These are phyloP conservation scores for Coptodon rendalli DNA, from an alignment of 2,113 vertebrate species.

Conservation along the genomic window DNA sequence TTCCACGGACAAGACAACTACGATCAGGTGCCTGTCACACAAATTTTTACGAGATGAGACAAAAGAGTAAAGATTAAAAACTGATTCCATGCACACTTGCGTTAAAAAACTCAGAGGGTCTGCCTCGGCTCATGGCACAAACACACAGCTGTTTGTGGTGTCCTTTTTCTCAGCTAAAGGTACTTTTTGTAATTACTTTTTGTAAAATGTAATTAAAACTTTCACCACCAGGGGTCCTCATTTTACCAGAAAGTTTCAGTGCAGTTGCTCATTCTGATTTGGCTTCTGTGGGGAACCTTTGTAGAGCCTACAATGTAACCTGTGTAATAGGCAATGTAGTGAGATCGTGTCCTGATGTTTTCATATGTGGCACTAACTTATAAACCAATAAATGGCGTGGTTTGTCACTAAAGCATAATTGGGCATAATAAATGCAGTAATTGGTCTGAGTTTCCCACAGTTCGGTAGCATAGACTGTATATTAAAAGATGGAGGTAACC, in stretches of 20 bases:
- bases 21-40: constrained; percentile 82
- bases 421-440: neutral
- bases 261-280: neutral
- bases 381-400: accelerated
- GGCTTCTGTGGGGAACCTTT: neutral
- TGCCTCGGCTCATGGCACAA: neutral
- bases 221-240: neutral
- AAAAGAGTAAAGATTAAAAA: neutral
- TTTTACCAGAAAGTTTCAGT: neutral
- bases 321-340: neutral
- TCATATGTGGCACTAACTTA: neutral
- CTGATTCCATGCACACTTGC: neutral
- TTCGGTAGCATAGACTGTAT: neutral
- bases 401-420: neutral
- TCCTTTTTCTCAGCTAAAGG: neutral
- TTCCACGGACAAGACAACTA: constrained; percentile 99
- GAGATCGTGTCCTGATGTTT: accelerated
- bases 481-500: neutral
- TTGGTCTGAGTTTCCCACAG: neutral
- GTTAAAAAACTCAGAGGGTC: neutral
- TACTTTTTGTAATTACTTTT: neutral
- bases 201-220: neutral
- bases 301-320: neutral
- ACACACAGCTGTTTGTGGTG: neutral
- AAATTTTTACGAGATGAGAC: accelerated